Evolutionary conservation across 2,113 vertebrate species (phyloP), one percentile per base, ranked within the genome.

Genomic region (Amphilophus citrinellus): DNA sequence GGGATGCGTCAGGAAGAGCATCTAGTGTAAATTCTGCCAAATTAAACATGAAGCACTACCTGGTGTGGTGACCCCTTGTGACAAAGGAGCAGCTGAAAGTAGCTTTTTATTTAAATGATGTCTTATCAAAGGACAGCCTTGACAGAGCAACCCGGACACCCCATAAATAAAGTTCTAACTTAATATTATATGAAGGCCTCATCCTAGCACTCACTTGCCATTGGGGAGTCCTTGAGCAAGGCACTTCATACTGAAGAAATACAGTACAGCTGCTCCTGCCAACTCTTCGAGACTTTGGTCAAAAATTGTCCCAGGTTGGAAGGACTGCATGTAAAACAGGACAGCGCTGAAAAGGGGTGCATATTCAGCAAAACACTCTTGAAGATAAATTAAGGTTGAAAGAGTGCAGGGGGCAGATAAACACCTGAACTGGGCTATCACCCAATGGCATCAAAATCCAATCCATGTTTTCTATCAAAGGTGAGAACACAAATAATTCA

Each of bases 341-440:
- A 30, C 6, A 8, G 57, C 71, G 71, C 58, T 37, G 18, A 65
- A 80, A 76, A 76, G 71, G 7, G 7, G 78, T 84, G 84, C 86
- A 35, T 3, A 37, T n/a, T 91, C 82, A 91, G 84, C 88, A 84
- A 80, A 91, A 87, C 11, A 4, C 32, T 47, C 27, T 50, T n/a
- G 10, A 57, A 78, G 84, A 80, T 84, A 89, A 88, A 88, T 83
- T 84, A 85, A 89, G 81, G 87, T 86, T 83, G 78, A 80, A 84
- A 87, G 10, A 77, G 78, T 76, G 73, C 79, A 81, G 63, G 76
- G 77, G 82, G 73, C 59, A 82, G 84, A 82, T 84, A 83, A 89
- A 83, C 71, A 86, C 37, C 35, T 63, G 27, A n/a, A 56, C n/a
- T 73, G 68, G 56, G 58, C 20, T 47, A 79, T 66, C 47, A 9